phyloP scores from a whole-genome alignment of 53 echinoderm and acorn worm species.

The Henricia sp. region DNA sequence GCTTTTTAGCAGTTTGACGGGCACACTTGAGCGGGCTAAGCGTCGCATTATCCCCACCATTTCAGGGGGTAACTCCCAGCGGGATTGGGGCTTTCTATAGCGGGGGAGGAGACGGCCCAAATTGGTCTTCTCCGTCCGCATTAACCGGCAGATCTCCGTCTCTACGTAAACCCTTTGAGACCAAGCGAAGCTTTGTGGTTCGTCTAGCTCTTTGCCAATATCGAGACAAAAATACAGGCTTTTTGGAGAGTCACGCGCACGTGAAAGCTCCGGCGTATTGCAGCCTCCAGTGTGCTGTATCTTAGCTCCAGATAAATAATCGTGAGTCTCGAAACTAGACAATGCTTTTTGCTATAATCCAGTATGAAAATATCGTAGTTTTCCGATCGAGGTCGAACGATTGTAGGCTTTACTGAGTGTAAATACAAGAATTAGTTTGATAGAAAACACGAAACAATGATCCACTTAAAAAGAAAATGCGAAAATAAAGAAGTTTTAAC shows the following conservation, averaged over 20 bases:
- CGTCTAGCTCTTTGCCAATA: neutral
- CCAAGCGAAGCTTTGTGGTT: neutral
- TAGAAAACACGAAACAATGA: neutral
- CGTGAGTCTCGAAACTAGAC: too few species aligned
- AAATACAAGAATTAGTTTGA: neutral
- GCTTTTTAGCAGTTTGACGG: neutral
- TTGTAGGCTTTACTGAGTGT: too few species aligned
- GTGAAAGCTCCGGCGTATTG: neutral
- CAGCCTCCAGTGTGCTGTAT: too few species aligned
- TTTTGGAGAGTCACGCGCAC: neutral
- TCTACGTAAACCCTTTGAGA: neutral
- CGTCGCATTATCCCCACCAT: slow-evolving; percentile 38
- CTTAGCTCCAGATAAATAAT: too few species aligned
- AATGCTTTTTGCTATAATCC: neutral
- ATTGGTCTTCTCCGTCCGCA: slow-evolving; percentile 18
- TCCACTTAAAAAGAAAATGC: too few species aligned
- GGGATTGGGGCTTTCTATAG: slow-evolving; percentile 12
- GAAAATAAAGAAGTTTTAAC: too few species aligned
- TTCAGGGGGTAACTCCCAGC: slow-evolving; percentile 30
- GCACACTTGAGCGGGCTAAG: neutral
- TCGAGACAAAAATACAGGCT: neutral
- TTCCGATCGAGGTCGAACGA: neutral
- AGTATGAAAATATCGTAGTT: neutral
- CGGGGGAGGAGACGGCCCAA: slow-evolving; percentile 15
- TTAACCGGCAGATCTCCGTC: slow-evolving; percentile 12